Conservation (phyloP, 2,113 vertebrate genomes). For the Coturnix japonica region DNA sequence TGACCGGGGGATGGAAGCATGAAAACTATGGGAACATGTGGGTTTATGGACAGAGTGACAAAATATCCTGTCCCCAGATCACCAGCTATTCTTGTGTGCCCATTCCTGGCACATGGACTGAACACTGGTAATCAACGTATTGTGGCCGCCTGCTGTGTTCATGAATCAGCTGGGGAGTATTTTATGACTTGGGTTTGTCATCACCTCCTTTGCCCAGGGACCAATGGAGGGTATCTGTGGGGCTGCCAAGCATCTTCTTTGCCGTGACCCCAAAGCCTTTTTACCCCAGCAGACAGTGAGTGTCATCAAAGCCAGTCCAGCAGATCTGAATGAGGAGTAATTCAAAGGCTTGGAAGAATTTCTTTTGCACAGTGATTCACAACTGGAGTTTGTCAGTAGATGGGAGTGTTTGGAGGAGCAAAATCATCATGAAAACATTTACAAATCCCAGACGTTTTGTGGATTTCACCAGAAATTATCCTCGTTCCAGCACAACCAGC, state of each 20-base stretch:
- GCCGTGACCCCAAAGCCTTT: background rate
- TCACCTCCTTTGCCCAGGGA: background rate
- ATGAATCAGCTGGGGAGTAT: background rate
- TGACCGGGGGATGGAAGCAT: background rate
- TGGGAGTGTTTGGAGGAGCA: constrained; percentile 58
- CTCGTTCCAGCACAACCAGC: constrained; percentile 26
- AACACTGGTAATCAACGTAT: background rate
- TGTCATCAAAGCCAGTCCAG: background rate
- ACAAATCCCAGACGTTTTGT: constrained; percentile 64
- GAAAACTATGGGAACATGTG: background rate
- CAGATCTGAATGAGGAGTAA: constrained; percentile 20
- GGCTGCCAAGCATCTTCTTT: background rate
- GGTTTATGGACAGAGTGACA: background rate
- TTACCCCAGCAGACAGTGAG: background rate
- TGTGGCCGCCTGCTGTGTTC: background rate
- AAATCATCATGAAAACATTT: constrained; percentile 64
- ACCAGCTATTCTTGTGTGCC: background rate
- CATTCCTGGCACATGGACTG: background rate
- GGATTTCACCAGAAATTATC: constrained; percentile 65
- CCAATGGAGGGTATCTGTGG: background rate
- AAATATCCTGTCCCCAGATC: background rate
- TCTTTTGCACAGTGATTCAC: constrained; percentile 21
- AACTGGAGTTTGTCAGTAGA: constrained; percentile 30
- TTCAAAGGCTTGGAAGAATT: constrained; percentile 53
- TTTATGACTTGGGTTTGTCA: background rate